Conservation (phyloP, 2,797 vertebrate genomes). For the Galaxias olidus region DNA sequence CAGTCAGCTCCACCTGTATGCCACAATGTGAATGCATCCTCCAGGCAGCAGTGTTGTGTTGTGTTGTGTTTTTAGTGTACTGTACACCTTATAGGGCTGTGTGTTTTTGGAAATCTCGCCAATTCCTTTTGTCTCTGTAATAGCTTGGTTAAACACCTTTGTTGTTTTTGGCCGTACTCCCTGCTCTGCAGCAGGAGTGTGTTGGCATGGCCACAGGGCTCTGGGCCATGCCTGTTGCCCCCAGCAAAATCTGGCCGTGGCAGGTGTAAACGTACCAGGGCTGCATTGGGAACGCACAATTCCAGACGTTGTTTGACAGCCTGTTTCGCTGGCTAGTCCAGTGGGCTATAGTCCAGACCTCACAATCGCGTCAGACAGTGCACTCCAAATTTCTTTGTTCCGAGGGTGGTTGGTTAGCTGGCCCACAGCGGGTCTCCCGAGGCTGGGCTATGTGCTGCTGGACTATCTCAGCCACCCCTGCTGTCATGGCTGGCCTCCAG, state of each 20-base stretch:
- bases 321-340: constrained; percentile 17
- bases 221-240: constrained; percentile 13
- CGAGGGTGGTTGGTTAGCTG: not conserved
- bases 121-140: no score
- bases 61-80: no score
- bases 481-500: constrained; percentile 39
- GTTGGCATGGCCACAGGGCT: constrained; percentile 15
- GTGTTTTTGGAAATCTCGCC: no score
- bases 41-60: no score
- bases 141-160: no score
- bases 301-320: constrained; percentile 14
- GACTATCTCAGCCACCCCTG: constrained; percentile 29
- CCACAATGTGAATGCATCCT: no score
- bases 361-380: constrained; percentile 24
- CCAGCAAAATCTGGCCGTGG: not conserved
- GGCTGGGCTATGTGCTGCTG: constrained; percentile 8
- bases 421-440: not conserved
- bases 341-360: constrained; percentile 30
- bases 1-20: no score
- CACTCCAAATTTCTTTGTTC: constrained; percentile 23
- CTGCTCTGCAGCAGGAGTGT: constrained; percentile 38
- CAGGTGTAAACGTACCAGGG: constrained; percentile 28
- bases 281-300: constrained; percentile 18
- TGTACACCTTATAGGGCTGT: no score
- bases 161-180: no score